Base-by-base conservation (phyloP, 2,888 invertebrate species). In the Dione juno region DNA sequence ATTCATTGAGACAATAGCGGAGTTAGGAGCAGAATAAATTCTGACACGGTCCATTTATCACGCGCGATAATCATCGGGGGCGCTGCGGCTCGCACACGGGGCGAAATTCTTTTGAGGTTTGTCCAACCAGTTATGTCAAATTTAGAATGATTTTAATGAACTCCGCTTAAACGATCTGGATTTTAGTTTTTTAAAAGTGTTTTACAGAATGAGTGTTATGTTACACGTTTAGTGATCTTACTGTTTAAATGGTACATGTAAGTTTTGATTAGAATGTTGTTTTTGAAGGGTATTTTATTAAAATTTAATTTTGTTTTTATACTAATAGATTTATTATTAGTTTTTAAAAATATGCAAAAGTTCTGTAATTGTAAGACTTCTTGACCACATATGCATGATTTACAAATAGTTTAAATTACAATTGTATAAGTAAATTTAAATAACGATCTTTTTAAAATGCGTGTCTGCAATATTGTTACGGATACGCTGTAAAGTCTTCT, bases 1-100 rank as follows among this genome's bases (percentile, higher is more conserved):
- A 89, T 90, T 91, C 91, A 92, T 92, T 92, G 93, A 93, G 91
- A 93, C 93, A 93, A 93, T 92, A 92, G 92, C 82, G 78, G 84
- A 87, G 87, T 84, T 83, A 82, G 86, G 82, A 84, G 84, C 85
- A 88, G 88, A 88, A 90, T 91, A 90, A 90, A 89, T 90, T 89
- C 83, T 89, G 92, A 89, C 91, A 82, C 80, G 87, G 82, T 89
- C 86, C 92, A 92, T 93, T 92, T 92, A 93, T 93, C 93, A 92
- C 81, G 71, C 75, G 72, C 82, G 93, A 92, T 93, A 89, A 85
- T 87, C 83, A 92, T 92, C 93, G 84, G 80, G 76, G 78, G 79
- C 77, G 80, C 80, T 59, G 75, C 78, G 76, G 78, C 77, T 79
- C 79, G 78, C 82, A 83, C 84, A 82, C 87, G 85, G 84, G 82